Base-by-base conservation (phyloP, 2,888 invertebrate genomes). In the Ennomos quercinarius region DNA sequence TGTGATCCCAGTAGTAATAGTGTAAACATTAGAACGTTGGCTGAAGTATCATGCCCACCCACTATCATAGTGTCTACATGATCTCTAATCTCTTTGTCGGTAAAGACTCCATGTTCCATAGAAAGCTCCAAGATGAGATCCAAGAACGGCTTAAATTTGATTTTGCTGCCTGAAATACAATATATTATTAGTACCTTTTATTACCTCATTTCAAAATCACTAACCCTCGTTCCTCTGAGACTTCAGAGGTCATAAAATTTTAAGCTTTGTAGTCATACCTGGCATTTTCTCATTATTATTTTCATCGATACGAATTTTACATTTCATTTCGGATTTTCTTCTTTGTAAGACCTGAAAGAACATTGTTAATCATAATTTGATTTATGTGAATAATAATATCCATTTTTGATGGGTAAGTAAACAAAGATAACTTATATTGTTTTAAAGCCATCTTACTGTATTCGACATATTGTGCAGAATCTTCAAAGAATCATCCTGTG, bases 11-110 rank as follows among this genome's bases (percentile, higher is more conserved):
- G 65, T 61, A 92, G 67, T 47, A 90, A 64, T 46, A 93, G 70
- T 0, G 87, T 83, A 59, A 82, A 93, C 81, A 89, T 84, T 1
- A 91, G 78, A 0, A 86, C 89, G 6, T 84, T 84, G 0, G 93
- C 88, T 0, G 89, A 86, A 0, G 93, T 93, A 64, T 93, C 91
- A 68, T 92, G 89, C 58, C 94, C 94, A 1, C 93, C 94, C 2
- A 93, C 88, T 58, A 94, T 93, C 83, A 94, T 93, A 0, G 94
- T 94, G 64, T 94, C 93, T 0, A 94, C 93, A 70, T 94, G 94
- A 58, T 94, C 93, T 60, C 93, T 77, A 9, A 94, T 83, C 70
- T 94, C 93, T 50, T 61, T 57, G 67, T 94, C 93, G 6, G 89
- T 93, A 6, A 94, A 86, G 0, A 76, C 86, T 0, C 75, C 79